phyloP scores from a whole-genome alignment of 2,113 vertebrate genomes.

The Todiramphus chloris region DNA sequence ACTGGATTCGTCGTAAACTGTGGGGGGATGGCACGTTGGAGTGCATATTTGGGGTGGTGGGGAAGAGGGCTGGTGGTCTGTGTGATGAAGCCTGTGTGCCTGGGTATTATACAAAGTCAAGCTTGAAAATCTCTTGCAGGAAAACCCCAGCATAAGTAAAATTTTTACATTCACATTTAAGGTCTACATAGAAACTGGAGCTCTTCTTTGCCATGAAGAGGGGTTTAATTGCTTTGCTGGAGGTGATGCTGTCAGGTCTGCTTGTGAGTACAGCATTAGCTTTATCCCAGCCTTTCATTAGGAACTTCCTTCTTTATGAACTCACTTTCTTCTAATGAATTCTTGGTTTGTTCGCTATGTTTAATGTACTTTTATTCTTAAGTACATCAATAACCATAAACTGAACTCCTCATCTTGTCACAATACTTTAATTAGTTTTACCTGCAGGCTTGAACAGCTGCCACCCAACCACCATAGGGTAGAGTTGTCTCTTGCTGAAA shows the following conservation, averaged over 20 bases:
- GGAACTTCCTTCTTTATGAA: not conserved
- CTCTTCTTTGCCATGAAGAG: not conserved
- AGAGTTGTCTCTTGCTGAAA: not conserved
- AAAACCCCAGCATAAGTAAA: not conserved
- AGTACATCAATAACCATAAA: not conserved
- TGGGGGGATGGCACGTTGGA: not conserved
- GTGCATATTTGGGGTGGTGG: not conserved
- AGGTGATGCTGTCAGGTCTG: not conserved
- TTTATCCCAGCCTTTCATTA: not conserved
- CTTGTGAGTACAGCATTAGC: not conserved
- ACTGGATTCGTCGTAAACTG: not conserved
- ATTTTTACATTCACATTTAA: not conserved
- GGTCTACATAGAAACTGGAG: not conserved
- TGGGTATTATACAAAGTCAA: not conserved
- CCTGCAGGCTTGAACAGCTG: constrained; percentile 18
- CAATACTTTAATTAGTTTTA: constrained; percentile 51
- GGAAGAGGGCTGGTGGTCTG: not conserved
- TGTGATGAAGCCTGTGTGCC: not conserved
- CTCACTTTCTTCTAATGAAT: not conserved
- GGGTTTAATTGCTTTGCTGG: not conserved
- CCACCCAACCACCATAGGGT: not conserved
- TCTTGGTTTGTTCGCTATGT: not conserved
- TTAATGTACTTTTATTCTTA: not conserved
- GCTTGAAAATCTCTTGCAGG: not conserved
- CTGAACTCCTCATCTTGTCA: not conserved